Percentiles rank a stretch among this genome's conserved stretches.
Evolutionary conservation across 2,888 invertebrate species (phyloP).

Genomic region (Oegoconia quadripuncta): DNA sequence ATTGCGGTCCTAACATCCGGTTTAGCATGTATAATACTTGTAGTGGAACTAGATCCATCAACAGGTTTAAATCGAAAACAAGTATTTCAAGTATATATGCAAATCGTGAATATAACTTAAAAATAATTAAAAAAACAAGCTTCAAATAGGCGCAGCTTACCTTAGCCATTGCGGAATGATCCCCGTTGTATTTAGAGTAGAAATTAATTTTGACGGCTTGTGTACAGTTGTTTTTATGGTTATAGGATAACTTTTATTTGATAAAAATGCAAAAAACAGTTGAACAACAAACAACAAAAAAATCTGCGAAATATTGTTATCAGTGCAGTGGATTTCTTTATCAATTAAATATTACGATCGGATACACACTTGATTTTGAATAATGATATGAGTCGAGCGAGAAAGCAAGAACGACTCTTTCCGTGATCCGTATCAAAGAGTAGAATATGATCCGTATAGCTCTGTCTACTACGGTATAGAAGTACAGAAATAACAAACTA

Average conservation of each 20-base stretch:
- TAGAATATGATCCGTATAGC: too few species aligned
- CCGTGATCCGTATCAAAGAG: too few species aligned
- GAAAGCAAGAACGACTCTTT: too few species aligned
- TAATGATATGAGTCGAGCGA: too few species aligned
- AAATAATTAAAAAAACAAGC: constrained; percentile 26
- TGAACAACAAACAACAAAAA: too few species aligned
- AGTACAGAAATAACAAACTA: too few species aligned
- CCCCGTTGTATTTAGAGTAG: constrained; percentile 83
- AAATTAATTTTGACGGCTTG: constrained; percentile 81
- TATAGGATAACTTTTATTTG: constrained; percentile 1
- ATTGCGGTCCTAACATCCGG: not conserved
- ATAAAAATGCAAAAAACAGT: not conserved
- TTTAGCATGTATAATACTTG: not conserved
- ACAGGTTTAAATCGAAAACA: constrained; percentile 19
- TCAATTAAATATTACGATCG: too few species aligned
- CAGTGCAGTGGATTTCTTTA: too few species aligned
- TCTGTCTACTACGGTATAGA: too few species aligned
- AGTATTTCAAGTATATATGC: constrained; percentile 49
- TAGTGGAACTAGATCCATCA: constrained; percentile 11
- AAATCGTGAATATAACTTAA: constrained; percentile 32
- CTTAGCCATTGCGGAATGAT: constrained; percentile 84
- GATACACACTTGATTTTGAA: too few species aligned
- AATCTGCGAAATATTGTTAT: too few species aligned
- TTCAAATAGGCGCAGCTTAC: constrained; percentile 52
- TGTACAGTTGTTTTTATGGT: constrained; percentile 27